These are phyloP conservation scores for Peromyscus eremicus DNA, from an alignment of 2,797 vertebrate genomes.

Conservation along the genomic window DNA sequence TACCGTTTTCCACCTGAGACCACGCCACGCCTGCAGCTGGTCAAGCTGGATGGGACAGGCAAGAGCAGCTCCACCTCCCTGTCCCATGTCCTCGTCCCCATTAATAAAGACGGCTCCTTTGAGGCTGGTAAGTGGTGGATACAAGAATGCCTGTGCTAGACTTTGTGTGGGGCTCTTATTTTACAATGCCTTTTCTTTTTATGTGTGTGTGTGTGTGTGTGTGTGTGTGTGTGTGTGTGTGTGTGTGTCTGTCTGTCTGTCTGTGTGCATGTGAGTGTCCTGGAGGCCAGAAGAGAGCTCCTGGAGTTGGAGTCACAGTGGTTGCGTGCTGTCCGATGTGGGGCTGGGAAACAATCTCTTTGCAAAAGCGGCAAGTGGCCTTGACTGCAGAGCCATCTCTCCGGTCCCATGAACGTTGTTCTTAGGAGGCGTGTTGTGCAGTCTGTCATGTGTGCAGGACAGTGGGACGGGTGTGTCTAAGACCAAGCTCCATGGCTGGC, in stretches of 20 bases:
- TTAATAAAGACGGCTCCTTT: conserved; percentile 88
- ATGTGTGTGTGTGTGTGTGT: not conserved
- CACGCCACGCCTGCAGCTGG: conserved; percentile 92
- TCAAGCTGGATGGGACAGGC: conserved; percentile 76
- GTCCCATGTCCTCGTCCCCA: conserved; percentile 89
- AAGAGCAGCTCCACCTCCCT: conserved; percentile 35
- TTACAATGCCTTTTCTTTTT: not conserved
- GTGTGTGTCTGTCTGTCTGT: not conserved
- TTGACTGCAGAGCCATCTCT: not conserved
- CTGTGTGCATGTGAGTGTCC: not conserved
- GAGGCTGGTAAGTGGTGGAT: conserved; percentile 87
- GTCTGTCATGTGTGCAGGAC: rapidly evolving
- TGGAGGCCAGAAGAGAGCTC: not conserved
- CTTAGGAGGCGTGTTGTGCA: no score
- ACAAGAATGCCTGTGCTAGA: rapidly evolving
- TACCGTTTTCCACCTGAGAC: conserved; percentile 94
- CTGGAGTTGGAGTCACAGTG: not conserved
- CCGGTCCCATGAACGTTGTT: no score
- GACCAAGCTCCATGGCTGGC: rapidly evolving
- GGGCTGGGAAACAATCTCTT: no score
- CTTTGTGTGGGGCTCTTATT: not conserved
- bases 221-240: not conserved
- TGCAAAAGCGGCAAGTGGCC: not conserved
- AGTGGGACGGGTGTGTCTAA: rapidly evolving
- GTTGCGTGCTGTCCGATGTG: not conserved